Evolutionary conservation across 2,888 invertebrate species (phyloP).

Genomic region (Sphaeridia pumilis): DNA sequence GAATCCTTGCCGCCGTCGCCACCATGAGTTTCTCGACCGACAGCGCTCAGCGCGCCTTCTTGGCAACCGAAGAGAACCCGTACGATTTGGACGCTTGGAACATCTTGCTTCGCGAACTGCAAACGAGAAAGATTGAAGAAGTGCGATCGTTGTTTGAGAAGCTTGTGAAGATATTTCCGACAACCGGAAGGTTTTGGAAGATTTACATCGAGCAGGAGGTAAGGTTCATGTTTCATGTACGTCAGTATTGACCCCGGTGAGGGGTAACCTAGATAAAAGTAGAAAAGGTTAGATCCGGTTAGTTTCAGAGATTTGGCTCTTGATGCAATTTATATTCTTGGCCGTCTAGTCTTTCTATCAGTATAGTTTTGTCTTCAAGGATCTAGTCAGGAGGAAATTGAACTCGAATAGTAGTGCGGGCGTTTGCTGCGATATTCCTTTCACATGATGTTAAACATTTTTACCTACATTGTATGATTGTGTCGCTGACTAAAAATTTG

Average conservation of each 20-base stretch:
- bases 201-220: constrained; percentile 97
- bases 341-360: too few relatives aligned
- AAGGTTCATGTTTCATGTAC: too few relatives aligned
- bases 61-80: constrained; percentile 71
- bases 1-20: too few relatives aligned
- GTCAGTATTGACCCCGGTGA: too few relatives aligned
- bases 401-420: too few relatives aligned
- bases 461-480: constrained; percentile 29
- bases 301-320: too few relatives aligned
- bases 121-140: constrained; percentile 73
- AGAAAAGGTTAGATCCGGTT: too few relatives aligned
- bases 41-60: constrained; percentile 66
- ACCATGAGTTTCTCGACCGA: constrained; percentile 44
- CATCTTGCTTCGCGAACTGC: constrained; percentile 83
- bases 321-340: too few relatives aligned
- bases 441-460: constrained; percentile 17
- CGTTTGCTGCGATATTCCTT: not conserved
- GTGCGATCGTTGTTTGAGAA: constrained; percentile 86
- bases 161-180: constrained; percentile 86
- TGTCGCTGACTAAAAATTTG: constrained; percentile 8
- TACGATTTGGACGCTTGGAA: constrained; percentile 99
- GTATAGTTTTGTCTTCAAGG: too few relatives aligned
- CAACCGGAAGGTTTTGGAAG: constrained; percentile 96
- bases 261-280: too few relatives aligned
- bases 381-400: too few relatives aligned